These are phyloP conservation scores for Antheraea yamamai DNA, from an alignment of 2,888 invertebrate species.

Conservation along the genomic window DNA sequence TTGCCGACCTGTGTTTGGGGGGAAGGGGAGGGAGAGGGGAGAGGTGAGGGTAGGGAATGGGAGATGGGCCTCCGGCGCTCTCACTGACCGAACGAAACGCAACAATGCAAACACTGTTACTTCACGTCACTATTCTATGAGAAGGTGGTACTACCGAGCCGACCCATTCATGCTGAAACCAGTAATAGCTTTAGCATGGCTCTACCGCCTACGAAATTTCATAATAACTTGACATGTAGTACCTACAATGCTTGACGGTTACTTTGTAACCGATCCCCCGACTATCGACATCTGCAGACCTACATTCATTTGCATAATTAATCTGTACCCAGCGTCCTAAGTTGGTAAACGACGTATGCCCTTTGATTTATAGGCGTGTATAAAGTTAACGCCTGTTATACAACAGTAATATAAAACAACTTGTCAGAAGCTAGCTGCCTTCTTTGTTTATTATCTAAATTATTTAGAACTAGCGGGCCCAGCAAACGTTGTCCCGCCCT, in stretches of 20 bases:
- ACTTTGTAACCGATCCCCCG: constrained; percentile 54
- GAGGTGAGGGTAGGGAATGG: too few species aligned
- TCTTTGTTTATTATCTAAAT: background rate
- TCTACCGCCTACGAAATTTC: too few species aligned
- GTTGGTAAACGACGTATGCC: constrained; percentile 27
- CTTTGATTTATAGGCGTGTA: constrained; percentile 19
- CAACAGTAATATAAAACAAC: background rate
- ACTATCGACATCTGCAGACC: constrained; percentile 59
- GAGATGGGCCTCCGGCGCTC: too few species aligned
- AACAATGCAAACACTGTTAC: too few species aligned
- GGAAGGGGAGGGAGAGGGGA: too few species aligned
- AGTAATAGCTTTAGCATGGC: too few species aligned
- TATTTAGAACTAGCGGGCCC: background rate
- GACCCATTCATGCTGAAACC: too few species aligned
- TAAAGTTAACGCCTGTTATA: constrained; percentile 17
- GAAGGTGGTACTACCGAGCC: too few species aligned
- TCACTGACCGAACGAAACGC: too few species aligned
- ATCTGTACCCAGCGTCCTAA: constrained; percentile 43
- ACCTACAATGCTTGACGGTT: constrained; percentile 35
- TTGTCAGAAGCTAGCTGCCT: background rate
- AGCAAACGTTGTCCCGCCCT: too few species aligned
- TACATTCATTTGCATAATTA: constrained; percentile 68
- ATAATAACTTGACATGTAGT: background rate
- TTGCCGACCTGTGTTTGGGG: too few species aligned
- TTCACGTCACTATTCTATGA: too few species aligned